These are phyloP conservation scores for Sarcophaga peregrina DNA, from an alignment of 1,140 invertebrate species.

Conservation along the genomic window DNA sequence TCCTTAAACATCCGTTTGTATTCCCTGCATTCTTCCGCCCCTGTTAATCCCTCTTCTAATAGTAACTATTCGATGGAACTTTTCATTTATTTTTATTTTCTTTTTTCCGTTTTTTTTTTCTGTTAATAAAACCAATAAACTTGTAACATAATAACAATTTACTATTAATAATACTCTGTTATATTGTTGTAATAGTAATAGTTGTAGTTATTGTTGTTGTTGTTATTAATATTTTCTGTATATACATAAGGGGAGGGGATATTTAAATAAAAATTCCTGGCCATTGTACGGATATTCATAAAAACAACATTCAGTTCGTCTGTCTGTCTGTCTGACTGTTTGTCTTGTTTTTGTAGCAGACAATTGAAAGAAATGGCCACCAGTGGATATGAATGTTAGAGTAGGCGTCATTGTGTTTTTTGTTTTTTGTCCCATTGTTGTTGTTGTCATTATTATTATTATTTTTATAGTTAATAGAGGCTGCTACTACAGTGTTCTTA, in stretches of 20 bases:
- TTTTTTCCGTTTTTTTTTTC: neutral
- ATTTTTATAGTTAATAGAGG: neutral
- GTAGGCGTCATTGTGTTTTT: constrained; percentile 28
- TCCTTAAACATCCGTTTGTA: constrained; percentile 10
- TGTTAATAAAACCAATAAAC: constrained; percentile 9
- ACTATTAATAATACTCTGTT: neutral
- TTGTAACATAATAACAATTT: constrained; percentile 40
- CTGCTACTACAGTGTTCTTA: neutral
- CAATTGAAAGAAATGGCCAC: constrained; percentile 35
- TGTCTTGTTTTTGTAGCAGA: neutral
- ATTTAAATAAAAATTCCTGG: constrained; percentile 11
- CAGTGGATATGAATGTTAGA: constrained; percentile 22
- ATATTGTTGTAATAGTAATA: neutral
- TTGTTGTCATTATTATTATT: constrained; percentile 9
- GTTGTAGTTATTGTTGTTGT: constrained; percentile 33
- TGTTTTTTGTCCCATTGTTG: neutral
- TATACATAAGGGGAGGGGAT: no score
- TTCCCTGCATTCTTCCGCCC: neutral
- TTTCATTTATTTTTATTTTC: neutral
- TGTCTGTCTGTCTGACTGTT: neutral
- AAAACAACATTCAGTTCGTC: constrained; percentile 15
- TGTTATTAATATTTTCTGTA: constrained; percentile 8
- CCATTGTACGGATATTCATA: neutral
- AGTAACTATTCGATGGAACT: neutral
- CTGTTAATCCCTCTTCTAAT: neutral